Conservation (phyloP, 2,113 vertebrate genomes). For the Sinosuthora webbiana region DNA sequence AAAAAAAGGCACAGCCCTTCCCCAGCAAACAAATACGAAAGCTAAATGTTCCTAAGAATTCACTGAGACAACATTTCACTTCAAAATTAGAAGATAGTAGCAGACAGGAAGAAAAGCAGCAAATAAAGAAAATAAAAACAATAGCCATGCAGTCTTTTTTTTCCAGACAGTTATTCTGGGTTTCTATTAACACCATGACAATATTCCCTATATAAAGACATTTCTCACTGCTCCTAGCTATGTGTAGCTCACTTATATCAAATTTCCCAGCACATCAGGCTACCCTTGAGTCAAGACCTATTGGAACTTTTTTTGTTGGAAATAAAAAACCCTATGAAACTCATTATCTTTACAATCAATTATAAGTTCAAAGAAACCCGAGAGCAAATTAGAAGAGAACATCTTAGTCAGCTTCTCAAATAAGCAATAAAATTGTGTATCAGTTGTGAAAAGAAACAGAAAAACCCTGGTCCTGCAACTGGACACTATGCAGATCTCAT, state of each 20-base stretch:
- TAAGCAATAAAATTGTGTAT: neutral
- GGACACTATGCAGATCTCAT: neutral
- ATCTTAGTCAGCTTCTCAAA: neutral
- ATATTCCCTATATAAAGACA: neutral
- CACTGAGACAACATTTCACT: neutral
- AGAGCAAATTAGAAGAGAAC: neutral
- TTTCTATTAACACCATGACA: neutral
- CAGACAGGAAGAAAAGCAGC: neutral
- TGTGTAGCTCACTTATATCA: neutral
- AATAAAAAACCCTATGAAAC: neutral
- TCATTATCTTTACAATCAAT: neutral
- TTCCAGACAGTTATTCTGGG: neutral
- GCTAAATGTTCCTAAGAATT: neutral
- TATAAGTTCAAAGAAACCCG: neutral
- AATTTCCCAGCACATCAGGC: neutral
- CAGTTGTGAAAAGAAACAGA: neutral
- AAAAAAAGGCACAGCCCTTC: fast-evolving
- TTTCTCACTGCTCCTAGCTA: neutral
- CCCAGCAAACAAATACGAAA: neutral
- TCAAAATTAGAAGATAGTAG: neutral
- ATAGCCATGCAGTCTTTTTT: neutral
- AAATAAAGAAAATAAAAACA: neutral
- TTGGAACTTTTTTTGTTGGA: neutral
- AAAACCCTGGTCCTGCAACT: neutral
- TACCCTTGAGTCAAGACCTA: neutral